Conservation (phyloP, 2,888 invertebrate genomes). For the Chesias legatella region DNA sequence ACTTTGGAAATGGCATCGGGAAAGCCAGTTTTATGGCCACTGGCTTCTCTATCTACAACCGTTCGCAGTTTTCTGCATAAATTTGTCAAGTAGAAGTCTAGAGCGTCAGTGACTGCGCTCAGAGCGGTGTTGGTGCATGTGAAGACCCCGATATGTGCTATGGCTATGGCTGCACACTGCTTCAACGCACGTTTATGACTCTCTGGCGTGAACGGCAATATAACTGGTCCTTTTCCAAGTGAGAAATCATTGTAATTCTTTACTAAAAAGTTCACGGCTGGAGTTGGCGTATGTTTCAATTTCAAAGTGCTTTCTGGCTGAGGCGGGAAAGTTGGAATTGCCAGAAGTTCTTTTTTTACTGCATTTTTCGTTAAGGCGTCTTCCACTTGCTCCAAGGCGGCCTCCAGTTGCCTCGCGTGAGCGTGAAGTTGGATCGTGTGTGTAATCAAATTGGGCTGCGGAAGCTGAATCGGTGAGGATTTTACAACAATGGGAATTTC, state of each 20-base stretch:
- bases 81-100: constrained; percentile 65
- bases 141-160: constrained; percentile 64
- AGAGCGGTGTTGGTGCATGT: constrained; percentile 64
- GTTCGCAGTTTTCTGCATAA: constrained; percentile 68
- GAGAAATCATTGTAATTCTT: constrained; percentile 72
- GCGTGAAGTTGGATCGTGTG: constrained; percentile 70
- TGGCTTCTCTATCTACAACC: constrained; percentile 65
- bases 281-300: constrained; percentile 52
- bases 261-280: constrained; percentile 63
- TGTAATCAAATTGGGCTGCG: constrained; percentile 66
- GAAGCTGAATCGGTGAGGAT: constrained; percentile 68
- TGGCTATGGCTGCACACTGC: constrained; percentile 69
- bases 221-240: constrained; percentile 60
- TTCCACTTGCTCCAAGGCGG: constrained; percentile 62
- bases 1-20: constrained; percentile 73
- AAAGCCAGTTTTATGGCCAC: constrained; percentile 61
- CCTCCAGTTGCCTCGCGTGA: constrained; percentile 55
- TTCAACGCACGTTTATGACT: constrained; percentile 66
- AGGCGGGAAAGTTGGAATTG: constrained; percentile 56
- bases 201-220: constrained; percentile 68
- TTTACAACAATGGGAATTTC: constrained; percentile 72
- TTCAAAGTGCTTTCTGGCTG: constrained; percentile 47
- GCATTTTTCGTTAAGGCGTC: constrained; percentile 32
- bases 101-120: constrained; percentile 58
- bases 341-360: constrained; percentile 57